phyloP scores from a whole-genome alignment of 2,797 vertebrate genomes.

The Acanthis flammea region DNA sequence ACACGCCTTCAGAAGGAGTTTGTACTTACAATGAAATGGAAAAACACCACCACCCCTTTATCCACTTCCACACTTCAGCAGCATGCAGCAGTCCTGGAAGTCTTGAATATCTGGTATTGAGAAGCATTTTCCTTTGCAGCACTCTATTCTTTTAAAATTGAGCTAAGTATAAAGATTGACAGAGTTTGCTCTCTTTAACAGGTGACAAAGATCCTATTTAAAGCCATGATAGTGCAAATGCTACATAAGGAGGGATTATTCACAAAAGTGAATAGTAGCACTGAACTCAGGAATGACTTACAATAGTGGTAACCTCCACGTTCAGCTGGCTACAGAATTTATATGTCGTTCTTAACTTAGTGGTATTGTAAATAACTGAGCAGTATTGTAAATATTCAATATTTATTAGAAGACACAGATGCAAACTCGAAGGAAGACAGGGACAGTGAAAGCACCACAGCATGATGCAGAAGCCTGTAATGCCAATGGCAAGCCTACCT shows the following conservation, averaged over 20 bases:
- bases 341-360: background rate
- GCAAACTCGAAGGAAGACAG: background rate
- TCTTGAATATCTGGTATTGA: background rate
- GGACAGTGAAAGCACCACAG: background rate
- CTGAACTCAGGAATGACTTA: background rate
- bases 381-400: background rate
- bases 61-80: background rate
- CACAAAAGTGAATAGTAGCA: background rate
- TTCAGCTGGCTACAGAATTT: background rate
- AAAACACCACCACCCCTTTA: slow-evolving; percentile 10
- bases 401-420: background rate
- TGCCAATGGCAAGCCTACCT: background rate
- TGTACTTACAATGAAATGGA: slow-evolving; percentile 2
- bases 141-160: background rate
- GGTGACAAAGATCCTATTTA: background rate
- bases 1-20: slow-evolving; percentile 32
- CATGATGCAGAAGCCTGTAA: background rate
- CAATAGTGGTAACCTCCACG: background rate
- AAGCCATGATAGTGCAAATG: background rate
- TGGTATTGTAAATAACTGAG: background rate
- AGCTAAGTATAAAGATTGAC: background rate
- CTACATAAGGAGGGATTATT: background rate
- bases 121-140: background rate
- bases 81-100: background rate
- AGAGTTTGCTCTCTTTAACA: background rate